These are phyloP conservation scores for Xyrauchen texanus DNA, from an alignment of 2,113 vertebrate genomes.

Conservation along the genomic window DNA sequence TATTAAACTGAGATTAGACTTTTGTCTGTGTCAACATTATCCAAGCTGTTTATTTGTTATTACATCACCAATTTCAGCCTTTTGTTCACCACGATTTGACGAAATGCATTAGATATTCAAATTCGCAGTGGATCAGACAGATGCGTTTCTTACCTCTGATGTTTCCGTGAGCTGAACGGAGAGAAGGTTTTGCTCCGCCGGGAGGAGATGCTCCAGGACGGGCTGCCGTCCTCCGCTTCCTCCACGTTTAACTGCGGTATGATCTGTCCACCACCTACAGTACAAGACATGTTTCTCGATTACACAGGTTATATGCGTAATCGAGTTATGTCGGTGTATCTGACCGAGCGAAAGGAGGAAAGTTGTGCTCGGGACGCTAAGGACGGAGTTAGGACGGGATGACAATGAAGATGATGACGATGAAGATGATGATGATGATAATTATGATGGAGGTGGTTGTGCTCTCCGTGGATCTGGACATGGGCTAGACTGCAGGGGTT, in stretches of 20 bases:
- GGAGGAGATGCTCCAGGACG: constrained; percentile 45
- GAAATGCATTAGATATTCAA: too few relatives aligned
- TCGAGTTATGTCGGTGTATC: too few relatives aligned
- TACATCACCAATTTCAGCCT: not conserved
- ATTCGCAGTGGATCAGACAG: not conserved
- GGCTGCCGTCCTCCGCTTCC: constrained; percentile 52
- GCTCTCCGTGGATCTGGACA: not conserved
- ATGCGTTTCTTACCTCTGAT: constrained; percentile 50
- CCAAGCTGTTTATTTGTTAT: too few relatives aligned
- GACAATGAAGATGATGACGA: too few relatives aligned
- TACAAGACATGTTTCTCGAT: constrained; percentile 52
- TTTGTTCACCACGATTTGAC: too few relatives aligned
- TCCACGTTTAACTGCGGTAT: constrained; percentile 60
- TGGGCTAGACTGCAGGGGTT: constrained; percentile 22
- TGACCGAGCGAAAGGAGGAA: not conserved
- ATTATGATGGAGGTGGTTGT: not conserved
- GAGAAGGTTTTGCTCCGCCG: constrained; percentile 49
- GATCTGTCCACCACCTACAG: constrained; percentile 51
- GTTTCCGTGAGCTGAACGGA: constrained; percentile 43
- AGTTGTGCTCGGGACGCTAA: not conserved
- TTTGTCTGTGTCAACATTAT: too few relatives aligned
- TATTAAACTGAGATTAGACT: too few relatives aligned
- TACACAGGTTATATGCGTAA: too few relatives aligned
- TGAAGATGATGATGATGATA: too few relatives aligned
- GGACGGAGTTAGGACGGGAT: not conserved